phyloP scores from a whole-genome alignment of 2,888 invertebrate genomes.

The Cryptus viduatorius region DNA sequence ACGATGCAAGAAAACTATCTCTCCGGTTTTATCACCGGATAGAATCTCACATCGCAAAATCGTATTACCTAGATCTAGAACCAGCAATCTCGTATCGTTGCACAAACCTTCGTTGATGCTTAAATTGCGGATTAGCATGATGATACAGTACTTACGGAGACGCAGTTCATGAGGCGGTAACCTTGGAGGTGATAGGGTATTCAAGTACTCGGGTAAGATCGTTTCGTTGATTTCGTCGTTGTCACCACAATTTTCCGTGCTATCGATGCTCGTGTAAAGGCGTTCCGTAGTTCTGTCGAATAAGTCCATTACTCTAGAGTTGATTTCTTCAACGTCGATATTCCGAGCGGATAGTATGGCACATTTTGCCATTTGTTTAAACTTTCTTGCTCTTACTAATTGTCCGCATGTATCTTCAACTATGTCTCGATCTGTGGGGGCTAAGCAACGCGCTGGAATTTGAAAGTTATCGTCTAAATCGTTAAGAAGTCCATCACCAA shows the following conservation, averaged over 20 bases:
- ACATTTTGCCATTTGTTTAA: constrained; percentile 57
- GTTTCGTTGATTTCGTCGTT: constrained; percentile 42
- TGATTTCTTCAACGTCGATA: constrained; percentile 70
- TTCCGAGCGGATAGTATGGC: constrained; percentile 69
- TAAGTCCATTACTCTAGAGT: constrained; percentile 59
- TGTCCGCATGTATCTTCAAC: constrained; percentile 61
- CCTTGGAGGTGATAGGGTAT: constrained; percentile 58
- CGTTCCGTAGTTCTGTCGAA: constrained; percentile 54
- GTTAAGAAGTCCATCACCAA: constrained; percentile 68
- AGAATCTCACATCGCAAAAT: constrained; percentile 67
- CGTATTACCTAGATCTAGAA: constrained; percentile 63
- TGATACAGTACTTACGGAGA: constrained; percentile 61
- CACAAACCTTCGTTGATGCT: constrained; percentile 67
- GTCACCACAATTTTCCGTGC: constrained; percentile 51
- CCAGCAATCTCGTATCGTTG: constrained; percentile 69
- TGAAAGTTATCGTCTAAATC: constrained; percentile 62
- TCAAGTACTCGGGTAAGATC: constrained; percentile 63
- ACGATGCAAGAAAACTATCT: constrained; percentile 58
- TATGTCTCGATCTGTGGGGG: constrained; percentile 44
- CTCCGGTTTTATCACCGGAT: constrained; percentile 64
- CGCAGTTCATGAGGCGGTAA: constrained; percentile 66
- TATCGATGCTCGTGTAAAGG: constrained; percentile 61
- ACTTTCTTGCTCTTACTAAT: constrained; percentile 56
- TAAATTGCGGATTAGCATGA: constrained; percentile 69
- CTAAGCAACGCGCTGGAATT: constrained; percentile 40